Evolutionary conservation across 2,797 vertebrate species (phyloP).

Genomic region (Xiphorhynchus erythropygius): DNA sequence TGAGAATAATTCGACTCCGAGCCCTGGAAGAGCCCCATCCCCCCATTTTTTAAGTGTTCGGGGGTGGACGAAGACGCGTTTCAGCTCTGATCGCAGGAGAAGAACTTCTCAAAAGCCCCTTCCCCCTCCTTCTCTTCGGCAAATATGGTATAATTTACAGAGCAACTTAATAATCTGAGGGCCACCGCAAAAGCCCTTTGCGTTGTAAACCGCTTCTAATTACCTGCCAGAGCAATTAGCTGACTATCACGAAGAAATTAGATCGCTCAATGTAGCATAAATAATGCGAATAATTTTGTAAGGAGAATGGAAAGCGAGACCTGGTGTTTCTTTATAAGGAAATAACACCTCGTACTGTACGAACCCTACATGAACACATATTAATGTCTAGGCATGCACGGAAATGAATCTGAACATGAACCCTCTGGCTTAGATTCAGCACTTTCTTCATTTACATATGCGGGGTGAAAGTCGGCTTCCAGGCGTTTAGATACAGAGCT

Average conservation of each 20-base stretch:
- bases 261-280: slow-evolving; percentile 89
- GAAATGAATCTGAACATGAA: slow-evolving; percentile 77
- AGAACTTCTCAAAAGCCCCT: slow-evolving; percentile 75
- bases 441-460: slow-evolving; percentile 77
- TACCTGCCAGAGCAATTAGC: slow-evolving; percentile 88
- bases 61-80: slow-evolving; percentile 52
- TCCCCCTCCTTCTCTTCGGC: slow-evolving; percentile 62
- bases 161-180: slow-evolving; percentile 84
- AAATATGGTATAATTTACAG: slow-evolving; percentile 88
- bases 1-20: slow-evolving; percentile 85
- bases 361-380: slow-evolving; percentile 78
- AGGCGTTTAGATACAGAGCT: slow-evolving; percentile 78
- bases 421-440: slow-evolving; percentile 79
- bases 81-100: slow-evolving; percentile 72
- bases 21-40: slow-evolving; percentile 68
- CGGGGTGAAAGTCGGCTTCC: slow-evolving; percentile 79
- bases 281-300: slow-evolving; percentile 88
- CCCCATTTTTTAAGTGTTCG: slow-evolving; percentile 54
- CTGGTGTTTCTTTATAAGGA: slow-evolving; percentile 84
- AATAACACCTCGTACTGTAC: slow-evolving; percentile 82
- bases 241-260: slow-evolving; percentile 87
- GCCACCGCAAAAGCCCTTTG: slow-evolving; percentile 80
- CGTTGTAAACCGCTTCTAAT: slow-evolving; percentile 84
- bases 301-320: slow-evolving; percentile 83
- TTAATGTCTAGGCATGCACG: slow-evolving; percentile 79